Conservation (phyloP, 2,797 vertebrate genomes). For the Urosaurus nigricauda region DNA sequence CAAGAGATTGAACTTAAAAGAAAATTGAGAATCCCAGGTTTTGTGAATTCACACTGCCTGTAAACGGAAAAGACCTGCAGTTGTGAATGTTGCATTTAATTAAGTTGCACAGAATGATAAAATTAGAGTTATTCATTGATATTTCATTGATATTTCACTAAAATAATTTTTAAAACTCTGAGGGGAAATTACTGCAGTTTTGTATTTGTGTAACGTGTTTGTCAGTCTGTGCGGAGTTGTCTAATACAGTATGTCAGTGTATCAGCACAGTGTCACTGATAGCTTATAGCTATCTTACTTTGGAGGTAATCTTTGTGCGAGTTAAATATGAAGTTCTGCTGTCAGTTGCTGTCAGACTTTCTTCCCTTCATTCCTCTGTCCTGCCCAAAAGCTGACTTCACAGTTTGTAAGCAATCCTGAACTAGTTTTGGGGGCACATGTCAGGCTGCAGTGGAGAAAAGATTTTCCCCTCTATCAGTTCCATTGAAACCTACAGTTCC, state of each 20-base stretch:
- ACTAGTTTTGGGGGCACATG: not conserved
- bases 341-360: not conserved
- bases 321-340: not conserved
- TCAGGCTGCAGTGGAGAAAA: not conserved
- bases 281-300: not conserved
- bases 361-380: not conserved
- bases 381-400: not conserved
- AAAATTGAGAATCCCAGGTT: conserved; percentile 20
- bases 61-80: not conserved
- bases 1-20: conserved; percentile 44
- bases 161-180: not conserved
- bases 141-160: not conserved
- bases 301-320: not conserved
- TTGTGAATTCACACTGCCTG: conserved; percentile 9
- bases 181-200: not conserved
- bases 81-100: not conserved
- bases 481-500: not conserved
- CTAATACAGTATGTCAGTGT: not conserved
- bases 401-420: not conserved
- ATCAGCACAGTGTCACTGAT: too few species aligned
- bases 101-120: not conserved
- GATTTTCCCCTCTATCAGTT: not conserved
- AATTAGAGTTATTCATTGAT: not conserved
- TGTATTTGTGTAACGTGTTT: not conserved
- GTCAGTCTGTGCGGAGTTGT: not conserved